These are phyloP conservation scores for Drosophila prolongata DNA, from an alignment of 2,888 invertebrate species.

Conservation along the genomic window DNA sequence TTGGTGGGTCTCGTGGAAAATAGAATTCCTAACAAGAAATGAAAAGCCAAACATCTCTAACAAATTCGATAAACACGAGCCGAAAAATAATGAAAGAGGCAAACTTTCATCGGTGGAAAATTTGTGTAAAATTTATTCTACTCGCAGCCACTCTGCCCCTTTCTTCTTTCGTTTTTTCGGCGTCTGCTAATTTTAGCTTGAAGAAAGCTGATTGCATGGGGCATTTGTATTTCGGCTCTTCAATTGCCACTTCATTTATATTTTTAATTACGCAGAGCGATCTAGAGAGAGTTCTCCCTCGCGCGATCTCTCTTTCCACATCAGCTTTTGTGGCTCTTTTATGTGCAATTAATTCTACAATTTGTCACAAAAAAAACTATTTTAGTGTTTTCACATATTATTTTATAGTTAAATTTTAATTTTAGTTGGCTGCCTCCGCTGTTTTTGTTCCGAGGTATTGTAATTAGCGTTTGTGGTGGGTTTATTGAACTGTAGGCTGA, in stretches of 20 bases:
- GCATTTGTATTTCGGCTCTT: conserved; percentile 27
- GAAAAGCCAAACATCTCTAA: conserved; percentile 38
- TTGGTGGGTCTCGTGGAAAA: not conserved
- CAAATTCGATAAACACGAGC: conserved; percentile 45
- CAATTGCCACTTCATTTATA: conserved; percentile 41
- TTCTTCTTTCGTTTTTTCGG: conserved; percentile 16
- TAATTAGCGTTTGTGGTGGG: conserved; percentile 48
- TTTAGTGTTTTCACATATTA: conserved; percentile 31
- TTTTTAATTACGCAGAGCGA: conserved; percentile 36
- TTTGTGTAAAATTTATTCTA: conserved; percentile 33
- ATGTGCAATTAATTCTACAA: conserved; percentile 60
- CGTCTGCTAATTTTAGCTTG: conserved; percentile 61
- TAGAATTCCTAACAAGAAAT: conserved; percentile 26
- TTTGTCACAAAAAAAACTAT: conserved; percentile 47
- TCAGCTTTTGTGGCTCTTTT: conserved; percentile 14
- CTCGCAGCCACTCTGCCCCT: conserved; percentile 2
- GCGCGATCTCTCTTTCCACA: conserved; percentile 1
- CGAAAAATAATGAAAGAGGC: conserved; percentile 25
- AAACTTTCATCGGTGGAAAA: conserved; percentile 55
- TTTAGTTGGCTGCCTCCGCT: conserved; percentile 33
- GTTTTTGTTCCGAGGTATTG: conserved; percentile 14
- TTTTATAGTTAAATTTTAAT: conserved; percentile 46
- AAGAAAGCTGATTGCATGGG: conserved; percentile 66
- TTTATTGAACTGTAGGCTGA: conserved; percentile 65
- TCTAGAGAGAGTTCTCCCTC: conserved; percentile 15